These are phyloP conservation scores for Xiphophorus birchmanni DNA, from an alignment of 2,797 vertebrate genomes.

Conservation along the genomic window DNA sequence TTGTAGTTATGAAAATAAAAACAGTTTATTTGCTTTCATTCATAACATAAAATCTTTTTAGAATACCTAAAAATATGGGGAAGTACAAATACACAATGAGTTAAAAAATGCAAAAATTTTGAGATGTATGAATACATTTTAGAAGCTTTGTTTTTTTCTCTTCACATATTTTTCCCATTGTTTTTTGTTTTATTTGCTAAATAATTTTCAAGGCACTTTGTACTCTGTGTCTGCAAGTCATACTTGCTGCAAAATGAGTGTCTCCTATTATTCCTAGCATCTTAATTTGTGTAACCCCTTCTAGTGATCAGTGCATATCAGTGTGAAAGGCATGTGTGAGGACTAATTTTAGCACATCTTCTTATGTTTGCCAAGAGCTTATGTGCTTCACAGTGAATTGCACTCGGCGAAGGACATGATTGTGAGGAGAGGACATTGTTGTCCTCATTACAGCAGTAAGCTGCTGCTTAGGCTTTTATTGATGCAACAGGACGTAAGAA, in stretches of 20 bases:
- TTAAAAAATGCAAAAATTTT: not conserved
- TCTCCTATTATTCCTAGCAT: conserved; percentile 5
- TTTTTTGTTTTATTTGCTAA: not conserved
- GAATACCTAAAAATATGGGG: not conserved
- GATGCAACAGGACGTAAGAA: conserved; percentile 69
- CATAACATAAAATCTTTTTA: not conserved
- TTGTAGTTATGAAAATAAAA: no score
- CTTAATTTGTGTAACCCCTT: conserved; percentile 9
- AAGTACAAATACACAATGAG: conserved; percentile 1
- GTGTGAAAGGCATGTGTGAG: conserved; percentile 57
- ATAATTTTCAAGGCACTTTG: conserved; percentile 1
- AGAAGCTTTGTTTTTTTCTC: not conserved
- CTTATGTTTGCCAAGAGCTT: conserved; percentile 56
- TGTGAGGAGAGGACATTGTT: conserved; percentile 65
- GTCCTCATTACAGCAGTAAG: conserved; percentile 67
- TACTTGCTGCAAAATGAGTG: not conserved
- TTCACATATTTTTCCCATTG: not conserved
- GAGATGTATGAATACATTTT: not conserved
- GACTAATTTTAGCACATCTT: conserved; percentile 63
- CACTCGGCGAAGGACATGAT: conserved; percentile 48
- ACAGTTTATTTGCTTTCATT: not conserved
- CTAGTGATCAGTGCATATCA: conserved; percentile 11
- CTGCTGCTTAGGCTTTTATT: conserved; percentile 67
- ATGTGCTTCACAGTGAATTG: conserved; percentile 58
- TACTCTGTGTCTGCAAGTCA: conserved; percentile 4